Evolutionary conservation across 1,140 invertebrate genomes (phyloP), one percentile per base, ranked within the genome.

Genomic region (Bombus breviceps): DNA sequence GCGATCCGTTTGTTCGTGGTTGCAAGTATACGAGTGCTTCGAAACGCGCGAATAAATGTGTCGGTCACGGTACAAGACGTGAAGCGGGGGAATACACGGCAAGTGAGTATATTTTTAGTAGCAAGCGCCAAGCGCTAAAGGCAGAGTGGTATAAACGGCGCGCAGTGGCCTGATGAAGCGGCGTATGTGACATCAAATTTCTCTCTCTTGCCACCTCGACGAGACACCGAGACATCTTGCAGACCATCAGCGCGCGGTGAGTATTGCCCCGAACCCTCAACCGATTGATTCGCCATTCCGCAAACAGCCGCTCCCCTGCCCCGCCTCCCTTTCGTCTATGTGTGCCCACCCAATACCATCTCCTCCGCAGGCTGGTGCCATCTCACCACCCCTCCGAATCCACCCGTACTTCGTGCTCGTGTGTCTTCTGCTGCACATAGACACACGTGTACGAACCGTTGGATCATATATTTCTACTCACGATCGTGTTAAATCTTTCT

Each of bases 91-190:
- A 81, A 86, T 81, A 80, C 81, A 87, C 83, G 88, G 86, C 91
- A 91, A 92, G 92, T 89, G 85, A 90, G 91, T 92, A 92, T 94
- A 94, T 94, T 93, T 93, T 93, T 93, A 93, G 93, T 94, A 92
- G 87, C 88, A 89, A 88, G 90, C 89, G 91, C 88, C 72, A 86
- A 91, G 84, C 86, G 88, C 83, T 85, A 85, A 87, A 78, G 75
- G 86, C 89, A 79, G 89, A 90, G 89, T 90, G 86, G 89, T 90
- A 90, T 90, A 90, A 90, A 89, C 89, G 86, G 91, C 88, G 89
- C 88, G 89, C 91, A 90, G 90, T 88, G 91, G 91, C 85, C 91
- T 87, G 91, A 93, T 93, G 93, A 93, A 92, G 87, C 91, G 91
- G 92, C 89, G 89, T 91, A 92, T 93, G 91, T 93, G 93, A 93